Conservation (phyloP, 2,888 invertebrate species). For the Peribatodes rhomboidaria region DNA sequence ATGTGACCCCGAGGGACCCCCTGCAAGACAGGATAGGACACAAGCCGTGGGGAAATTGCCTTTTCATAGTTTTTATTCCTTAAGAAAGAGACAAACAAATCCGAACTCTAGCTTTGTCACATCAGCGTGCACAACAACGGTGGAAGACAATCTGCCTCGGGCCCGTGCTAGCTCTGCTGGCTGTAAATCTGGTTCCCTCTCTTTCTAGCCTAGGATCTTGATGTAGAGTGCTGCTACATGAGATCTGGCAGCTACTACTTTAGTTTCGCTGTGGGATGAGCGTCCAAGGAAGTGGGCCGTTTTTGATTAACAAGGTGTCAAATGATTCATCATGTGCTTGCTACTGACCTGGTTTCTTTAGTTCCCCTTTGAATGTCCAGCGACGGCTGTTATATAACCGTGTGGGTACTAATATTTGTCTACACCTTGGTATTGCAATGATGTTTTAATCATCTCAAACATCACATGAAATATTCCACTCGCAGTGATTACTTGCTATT, state of each 20-base stretch:
- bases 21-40: too few species aligned
- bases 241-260: slow-evolving; percentile 5
- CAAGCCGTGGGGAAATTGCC: too few species aligned
- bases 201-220: not conserved
- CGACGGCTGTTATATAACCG: slow-evolving; percentile 11
- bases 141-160: too few species aligned
- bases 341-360: slow-evolving; percentile 49
- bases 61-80: too few species aligned
- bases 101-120: too few species aligned
- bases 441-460: not conserved
- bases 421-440: not conserved
- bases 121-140: too few species aligned
- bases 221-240: not conserved
- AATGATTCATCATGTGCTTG: slow-evolving; percentile 45
- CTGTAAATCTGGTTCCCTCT: too few species aligned
- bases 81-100: too few species aligned
- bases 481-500: slow-evolving; percentile 27
- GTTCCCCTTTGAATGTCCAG: slow-evolving; percentile 43
- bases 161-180: too few species aligned
- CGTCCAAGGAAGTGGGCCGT: slow-evolving; percentile 45
- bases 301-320: slow-evolving; percentile 46
- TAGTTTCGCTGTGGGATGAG: slow-evolving; percentile 30
- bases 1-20: too few species aligned
- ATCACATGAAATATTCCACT: slow-evolving; percentile 26
- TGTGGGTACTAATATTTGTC: not conserved